Conservation (phyloP, 2,888 invertebrate genomes). For the Leptothorax acervorum region DNA sequence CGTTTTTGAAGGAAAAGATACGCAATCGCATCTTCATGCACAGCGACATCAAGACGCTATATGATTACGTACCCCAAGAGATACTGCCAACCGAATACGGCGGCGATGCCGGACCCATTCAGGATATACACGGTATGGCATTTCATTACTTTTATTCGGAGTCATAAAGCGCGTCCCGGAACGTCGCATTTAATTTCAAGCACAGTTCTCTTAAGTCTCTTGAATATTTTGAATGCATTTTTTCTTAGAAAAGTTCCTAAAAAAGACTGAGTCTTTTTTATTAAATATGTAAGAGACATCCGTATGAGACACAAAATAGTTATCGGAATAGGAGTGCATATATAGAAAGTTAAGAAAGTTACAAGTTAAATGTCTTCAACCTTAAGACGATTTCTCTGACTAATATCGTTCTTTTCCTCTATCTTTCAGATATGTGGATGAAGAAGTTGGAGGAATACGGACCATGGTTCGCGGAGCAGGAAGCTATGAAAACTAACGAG, state of each 20-base stretch:
- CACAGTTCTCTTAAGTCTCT: not conserved
- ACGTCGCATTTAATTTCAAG: not conserved
- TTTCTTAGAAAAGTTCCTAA: not conserved
- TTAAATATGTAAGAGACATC: not conserved
- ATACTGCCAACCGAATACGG: constrained; percentile 94
- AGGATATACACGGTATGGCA: constrained; percentile 89
- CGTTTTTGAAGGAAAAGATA: constrained; percentile 95
- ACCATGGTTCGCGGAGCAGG: constrained; percentile 94
- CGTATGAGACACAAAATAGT: not conserved
- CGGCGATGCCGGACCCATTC: constrained; percentile 91
- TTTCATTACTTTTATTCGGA: not conserved
- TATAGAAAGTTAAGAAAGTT: not conserved
- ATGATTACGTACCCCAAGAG: constrained; percentile 92
- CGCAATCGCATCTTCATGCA: constrained; percentile 93
- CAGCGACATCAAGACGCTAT: constrained; percentile 90
- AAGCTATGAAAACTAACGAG: constrained; percentile 92
- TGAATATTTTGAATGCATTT: not conserved
- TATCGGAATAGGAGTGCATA: not conserved
- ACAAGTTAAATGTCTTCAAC: not conserved
- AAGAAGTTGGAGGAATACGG: constrained; percentile 92
- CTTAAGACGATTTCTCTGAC: not conserved
- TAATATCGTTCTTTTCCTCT: not conserved
- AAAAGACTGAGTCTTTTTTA: not conserved
- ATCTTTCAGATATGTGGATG: constrained; percentile 90
- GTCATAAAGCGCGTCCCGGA: not conserved